Base-by-base conservation (phyloP, 2,113 vertebrate species). In the Empidonax alnorum region DNA sequence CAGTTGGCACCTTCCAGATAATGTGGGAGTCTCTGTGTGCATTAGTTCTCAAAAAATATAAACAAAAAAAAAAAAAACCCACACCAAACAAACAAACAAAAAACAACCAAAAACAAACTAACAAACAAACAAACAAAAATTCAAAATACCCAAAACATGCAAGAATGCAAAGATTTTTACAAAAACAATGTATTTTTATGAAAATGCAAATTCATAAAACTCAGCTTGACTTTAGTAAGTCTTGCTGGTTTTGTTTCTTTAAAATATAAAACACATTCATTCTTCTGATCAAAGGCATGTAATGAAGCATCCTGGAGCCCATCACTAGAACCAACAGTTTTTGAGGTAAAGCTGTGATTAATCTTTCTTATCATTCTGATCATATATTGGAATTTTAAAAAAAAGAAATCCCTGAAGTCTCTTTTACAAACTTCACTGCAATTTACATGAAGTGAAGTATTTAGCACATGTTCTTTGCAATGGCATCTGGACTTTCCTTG, bases 21-120 rank as follows among this genome's bases (percentile, higher is more conserved):
- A 20, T 0, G 1, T 50, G 8, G 8, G 21, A 82, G 8, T 24
- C 16, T 72, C 35, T 5, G 18, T 25, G 6, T 35, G 15, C 33
- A 35, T 55, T 52, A 66, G 11, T 9, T 56, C 8, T 44, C 16
- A 53, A 63, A 59, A 63, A 20, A 80, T n/a, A n/a, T n/a, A n/a
- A n/a, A n/a, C n/a, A n/a, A n/a, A n/a, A n/a, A 49, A n/a, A 42
- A 20, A 62, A 14, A 14, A n/a, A 30, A 1, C 2, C 5, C 23
- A 11, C 35, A 35, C 35, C 35, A 35, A 35, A 35, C 35, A 35
- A 35, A 35, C 35, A 35, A 35, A 35, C 35, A 35, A 35, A 35
- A 35, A 35, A 35, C 35, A 35, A 35, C 35, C 35, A 35, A 35
- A 35, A 35, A 35, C 35, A 35, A 35, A 35, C 35, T 35, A 35